Conservation (phyloP, 2,888 invertebrate genomes). For the Hypomecis punctinalis region DNA sequence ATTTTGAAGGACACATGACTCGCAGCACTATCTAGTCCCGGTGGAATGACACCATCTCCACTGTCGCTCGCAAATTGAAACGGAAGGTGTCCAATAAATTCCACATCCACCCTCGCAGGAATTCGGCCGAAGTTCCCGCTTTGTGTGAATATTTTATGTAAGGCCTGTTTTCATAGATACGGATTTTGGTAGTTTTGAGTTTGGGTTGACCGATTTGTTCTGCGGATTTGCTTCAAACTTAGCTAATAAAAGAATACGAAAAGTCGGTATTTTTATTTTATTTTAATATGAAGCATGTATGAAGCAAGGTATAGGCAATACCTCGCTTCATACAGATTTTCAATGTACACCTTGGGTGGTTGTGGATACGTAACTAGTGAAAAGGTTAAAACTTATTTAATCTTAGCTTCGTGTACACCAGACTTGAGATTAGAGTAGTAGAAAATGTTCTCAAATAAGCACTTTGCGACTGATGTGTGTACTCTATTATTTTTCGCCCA, state of each 20-base stretch:
- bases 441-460: too few species aligned
- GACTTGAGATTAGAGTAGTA: too few species aligned
- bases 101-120: conserved; percentile 61
- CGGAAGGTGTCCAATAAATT: conserved; percentile 80
- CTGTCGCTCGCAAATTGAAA: conserved; percentile 74
- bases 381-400: too few species aligned
- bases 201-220: conserved; percentile 5
- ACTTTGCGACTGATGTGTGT: too few species aligned
- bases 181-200: conserved; percentile 25
- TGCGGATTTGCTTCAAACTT: neutral
- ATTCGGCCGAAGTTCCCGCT: conserved; percentile 63
- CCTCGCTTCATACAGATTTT: too few species aligned
- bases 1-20: neutral
- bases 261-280: too few species aligned
- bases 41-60: conserved; percentile 61
- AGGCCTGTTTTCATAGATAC: conserved; percentile 40
- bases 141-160: conserved; percentile 72
- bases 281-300: neutral
- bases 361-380: too few species aligned
- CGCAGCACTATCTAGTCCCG: conserved; percentile 28
- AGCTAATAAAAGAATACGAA: neutral
- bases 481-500: too few species aligned
- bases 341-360: too few species aligned
- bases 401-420: too few species aligned
- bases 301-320: neutral